Evolutionary conservation across 2,113 vertebrate genomes (phyloP), one percentile per base, ranked within the genome.

Genomic region (Acrocephalus kingi): DNA sequence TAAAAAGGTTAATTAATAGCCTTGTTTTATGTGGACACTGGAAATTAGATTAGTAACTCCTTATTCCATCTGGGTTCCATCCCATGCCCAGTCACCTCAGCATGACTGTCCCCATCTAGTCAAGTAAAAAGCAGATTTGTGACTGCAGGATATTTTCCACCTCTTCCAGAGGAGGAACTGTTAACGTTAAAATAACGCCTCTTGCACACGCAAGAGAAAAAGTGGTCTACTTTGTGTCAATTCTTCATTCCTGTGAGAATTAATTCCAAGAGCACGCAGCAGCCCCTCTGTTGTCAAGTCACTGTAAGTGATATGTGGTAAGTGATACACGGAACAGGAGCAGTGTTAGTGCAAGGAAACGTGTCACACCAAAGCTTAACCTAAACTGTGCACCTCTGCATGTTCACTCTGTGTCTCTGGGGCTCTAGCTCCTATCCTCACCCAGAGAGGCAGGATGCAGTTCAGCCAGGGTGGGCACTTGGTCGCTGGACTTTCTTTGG

Each of bases 1-100:
- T 89, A 63, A 39, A 37, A 27, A 86, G 35, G 24, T 73, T 93
- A 90, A 95, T 93, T 91, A 96, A 93, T n/a, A 90, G 52, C 72
- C 30, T 86, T 86, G 55, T 48, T 92, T 84, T 64, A 81, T 68
- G 81, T 20, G 35, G 58, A 51, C 49, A 91, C 45, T 72, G 74
- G 39, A 87, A 91, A 91, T 83, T 66, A 71, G 59, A 67, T 62
- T 52, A 89, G 52, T 39, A 69, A 85, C 21, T 71, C 46, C 66
- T 75, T 74, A 11, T 43, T 88, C 63, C 82, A 41, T 87, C 33
- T 76, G 51, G 23, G 22, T 48, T 94, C 67, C 71, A 83, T 35
- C 21, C 27, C 56, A 10, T 9, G 12, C 30, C 46, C 73, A 64
- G 43, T 52, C 39, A 89, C 21, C 41, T 64, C 69, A 84, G 45